Evolutionary conservation across 2,888 invertebrate genomes (phyloP).

Genomic region (Hypercompe scribonia): DNA sequence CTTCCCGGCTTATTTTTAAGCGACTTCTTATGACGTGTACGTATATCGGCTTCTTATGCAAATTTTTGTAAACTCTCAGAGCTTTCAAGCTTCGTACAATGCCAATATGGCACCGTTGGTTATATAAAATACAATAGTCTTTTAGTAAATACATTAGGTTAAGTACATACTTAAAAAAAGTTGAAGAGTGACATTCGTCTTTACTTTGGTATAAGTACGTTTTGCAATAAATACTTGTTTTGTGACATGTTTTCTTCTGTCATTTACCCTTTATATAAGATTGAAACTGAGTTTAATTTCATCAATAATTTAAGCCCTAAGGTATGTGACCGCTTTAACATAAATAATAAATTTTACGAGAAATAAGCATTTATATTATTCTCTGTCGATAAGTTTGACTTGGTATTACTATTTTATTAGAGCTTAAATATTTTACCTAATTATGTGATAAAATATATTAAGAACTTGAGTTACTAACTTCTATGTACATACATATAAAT

Average conservation of each 20-base stretch:
- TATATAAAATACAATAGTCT: conserved; percentile 6
- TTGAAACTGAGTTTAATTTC: neutral
- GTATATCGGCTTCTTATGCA: neutral
- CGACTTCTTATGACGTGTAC: neutral
- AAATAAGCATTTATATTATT: too few species aligned
- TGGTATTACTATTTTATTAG: too few species aligned
- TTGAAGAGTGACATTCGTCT: conserved; percentile 1
- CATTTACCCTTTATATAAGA: neutral
- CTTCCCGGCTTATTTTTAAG: too few species aligned
- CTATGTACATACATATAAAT: too few species aligned
- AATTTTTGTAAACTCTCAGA: neutral
- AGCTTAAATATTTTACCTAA: too few species aligned
- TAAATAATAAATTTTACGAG: too few species aligned
- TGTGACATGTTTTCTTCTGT: conserved; percentile 2
- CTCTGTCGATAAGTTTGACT: too few species aligned
- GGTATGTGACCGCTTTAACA: neutral
- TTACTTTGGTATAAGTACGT: neutral
- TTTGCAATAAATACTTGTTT: conserved; percentile 6
- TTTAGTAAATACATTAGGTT: conserved; percentile 4
- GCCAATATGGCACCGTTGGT: neutral
- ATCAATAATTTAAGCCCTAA: neutral
- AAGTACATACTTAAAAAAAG: conserved; percentile 9
- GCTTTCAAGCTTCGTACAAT: neutral
- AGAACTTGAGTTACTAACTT: too few species aligned
- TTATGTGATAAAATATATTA: too few species aligned